These are phyloP conservation scores for Tragelaphus scriptus DNA, from an alignment of 2,113 vertebrate genomes.

Conservation along the genomic window DNA sequence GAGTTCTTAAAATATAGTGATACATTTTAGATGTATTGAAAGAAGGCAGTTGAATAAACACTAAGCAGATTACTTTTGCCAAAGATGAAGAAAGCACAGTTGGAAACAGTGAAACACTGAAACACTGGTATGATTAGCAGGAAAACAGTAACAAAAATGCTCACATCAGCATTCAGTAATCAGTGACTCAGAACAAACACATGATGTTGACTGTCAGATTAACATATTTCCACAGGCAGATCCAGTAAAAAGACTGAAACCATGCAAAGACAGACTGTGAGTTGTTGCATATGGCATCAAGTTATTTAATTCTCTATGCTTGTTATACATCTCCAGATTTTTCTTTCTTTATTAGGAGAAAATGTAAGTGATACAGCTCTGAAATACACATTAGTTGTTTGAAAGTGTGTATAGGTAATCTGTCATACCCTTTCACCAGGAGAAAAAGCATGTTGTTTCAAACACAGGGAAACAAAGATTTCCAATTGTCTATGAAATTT, in stretches of 20 bases:
- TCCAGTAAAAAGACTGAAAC: neutral
- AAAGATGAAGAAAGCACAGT: neutral
- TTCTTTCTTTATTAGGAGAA: neutral
- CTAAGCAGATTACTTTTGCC: neutral
- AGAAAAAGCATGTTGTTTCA: neutral
- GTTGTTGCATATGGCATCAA: neutral
- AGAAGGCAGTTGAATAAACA: neutral
- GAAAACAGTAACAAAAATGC: neutral
- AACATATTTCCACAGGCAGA: neutral
- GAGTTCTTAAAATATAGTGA: neutral
- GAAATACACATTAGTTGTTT: neutral
- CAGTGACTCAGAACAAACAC: neutral
- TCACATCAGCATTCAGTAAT: neutral
- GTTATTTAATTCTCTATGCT: neutral
- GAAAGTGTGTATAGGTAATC: neutral
- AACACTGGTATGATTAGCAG: neutral
- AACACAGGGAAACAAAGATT: neutral
- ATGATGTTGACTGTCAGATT: neutral
- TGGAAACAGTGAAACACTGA: neutral
- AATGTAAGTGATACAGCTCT: neutral
- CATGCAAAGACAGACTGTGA: neutral
- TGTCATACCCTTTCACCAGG: neutral
- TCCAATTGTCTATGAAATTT: neutral
- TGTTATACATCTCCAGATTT: neutral
- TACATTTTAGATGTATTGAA: neutral